Evolutionary conservation across 2,888 invertebrate genomes (phyloP), one percentile per base, ranked within the genome.

Genomic region (Serrognathus titanus): DNA sequence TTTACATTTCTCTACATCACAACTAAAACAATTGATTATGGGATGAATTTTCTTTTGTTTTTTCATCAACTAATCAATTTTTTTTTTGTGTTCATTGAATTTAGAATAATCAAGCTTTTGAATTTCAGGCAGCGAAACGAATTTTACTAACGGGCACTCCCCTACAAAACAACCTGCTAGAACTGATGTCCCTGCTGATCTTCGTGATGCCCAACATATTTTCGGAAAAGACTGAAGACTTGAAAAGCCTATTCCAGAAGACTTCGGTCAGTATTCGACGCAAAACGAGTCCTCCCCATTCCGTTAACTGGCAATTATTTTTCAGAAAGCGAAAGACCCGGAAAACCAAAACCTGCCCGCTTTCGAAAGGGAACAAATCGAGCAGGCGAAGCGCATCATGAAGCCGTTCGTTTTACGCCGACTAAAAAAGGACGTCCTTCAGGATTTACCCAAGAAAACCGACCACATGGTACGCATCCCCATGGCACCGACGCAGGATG

Each of bases 131-230:
- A 0, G 85, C 88, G 68, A 87, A 90, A 75, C 85, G 97, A 36
- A 85, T 97, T 37, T 80, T 98, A 9, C 78, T 98, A 16, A 98
- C 97, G 0, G 98, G 97, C 2, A 98, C 97, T 0, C 97, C 97
- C 0, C 80, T 98, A 3, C 97, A 98, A 78, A 98, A 98, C 79
- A 97, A 97, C 77, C 81, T 98, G 37, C 77, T 97, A 45, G 97
- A 98, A 77, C 80, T 98, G 61, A 97, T 98, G 90, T 97, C 97
- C 0, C 79, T 98, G 38, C 81, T 98, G 13, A 92, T 93, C 69
- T 98, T 98, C 76, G 94, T 97, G 24, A 96, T 97, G 95, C 97
- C 97, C 0, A 88, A 94, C 65, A 88, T 97, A 80, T 97, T 97
- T 80, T 87, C 88, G 47, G 89, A 89, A 11, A 94, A 93, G 77